A percentile compares a stretch with the other conserved stretches of the same genome.
phyloP scores from a whole-genome alignment of 1,140 invertebrate genomes.

The Matsumurasca onukii region DNA sequence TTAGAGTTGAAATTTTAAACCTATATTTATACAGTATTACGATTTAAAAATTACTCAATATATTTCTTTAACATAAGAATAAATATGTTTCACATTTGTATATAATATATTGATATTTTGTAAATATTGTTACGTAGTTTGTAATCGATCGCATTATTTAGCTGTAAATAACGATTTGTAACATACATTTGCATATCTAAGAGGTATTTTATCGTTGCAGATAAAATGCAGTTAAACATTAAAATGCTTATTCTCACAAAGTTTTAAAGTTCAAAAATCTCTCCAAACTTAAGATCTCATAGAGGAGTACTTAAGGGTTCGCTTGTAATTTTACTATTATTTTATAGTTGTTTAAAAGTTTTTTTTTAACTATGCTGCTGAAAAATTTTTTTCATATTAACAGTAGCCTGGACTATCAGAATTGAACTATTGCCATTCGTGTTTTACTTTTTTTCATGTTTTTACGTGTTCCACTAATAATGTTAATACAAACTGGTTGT shows the following conservation, averaged over 20 bases:
- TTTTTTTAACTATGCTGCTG: neutral
- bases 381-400: too few relatives aligned
- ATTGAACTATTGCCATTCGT: too few relatives aligned
- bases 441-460: too few relatives aligned
- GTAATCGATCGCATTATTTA: slow-evolving; percentile 26
- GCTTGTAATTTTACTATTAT: neutral
- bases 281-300: neutral
- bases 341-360: neutral
- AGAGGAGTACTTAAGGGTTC: neutral
- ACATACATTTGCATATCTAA: slow-evolving; percentile 11
- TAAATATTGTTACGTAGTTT: slow-evolving; percentile 41
- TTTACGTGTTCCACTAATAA: too few relatives aligned
- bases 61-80: slow-evolving; percentile 26
- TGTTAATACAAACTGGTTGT: too few relatives aligned
- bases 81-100: slow-evolving; percentile 24
- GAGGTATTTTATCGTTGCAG: neutral
- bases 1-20: slow-evolving; percentile 31
- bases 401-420: too few relatives aligned
- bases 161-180: slow-evolving; percentile 23
- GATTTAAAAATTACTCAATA: slow-evolving; percentile 34
- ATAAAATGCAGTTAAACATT: neutral
- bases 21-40: slow-evolving; percentile 40
- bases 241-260: neutral
- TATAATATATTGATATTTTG: slow-evolving; percentile 28
- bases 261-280: neutral